Evolutionary conservation across 2,888 invertebrate species (phyloP), one percentile per base, ranked within the genome.

Genomic region (Torymus texanus): DNA sequence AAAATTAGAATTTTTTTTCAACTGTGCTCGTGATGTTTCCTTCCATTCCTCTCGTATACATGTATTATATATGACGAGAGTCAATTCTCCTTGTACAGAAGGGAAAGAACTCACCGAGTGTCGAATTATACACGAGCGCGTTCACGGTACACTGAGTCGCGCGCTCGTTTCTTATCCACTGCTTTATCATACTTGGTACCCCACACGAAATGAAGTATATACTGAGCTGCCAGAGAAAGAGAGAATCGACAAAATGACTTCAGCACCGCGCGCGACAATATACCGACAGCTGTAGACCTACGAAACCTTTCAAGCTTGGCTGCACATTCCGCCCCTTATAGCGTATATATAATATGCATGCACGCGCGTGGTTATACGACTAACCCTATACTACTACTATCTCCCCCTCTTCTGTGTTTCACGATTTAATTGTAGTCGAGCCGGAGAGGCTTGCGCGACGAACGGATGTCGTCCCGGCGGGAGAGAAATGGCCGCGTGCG

Each of bases 351-450:
- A 56, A 8, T 8, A 8, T 41, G 41, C 41, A 41, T 41, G 41
- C 41, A 41, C 41, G 41, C 41, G 41, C 41, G 41, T 8, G 41
- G 41, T 41, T 41, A 41, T 41, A 41, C 8, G 41, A 8, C 41
- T 41, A 41, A 41, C 41, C 41, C 41, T 41, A n/a, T n/a, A n/a
- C n/a, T n/a, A n/a, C n/a, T n/a, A 41, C 8, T 5, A 8, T 41
- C 41, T 41, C 8, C 41, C 41, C 41, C 41, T 8, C 41, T 8
- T 41, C 8, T 41, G 29, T 85, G 86, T 85, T 85, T 84, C 85
- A 84, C 84, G 83, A 85, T 86, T 86, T 87, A 87, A 87, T 85
- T 85, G 85, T 84, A 81, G 77, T 66, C 73, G 78, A 79, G 82
- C 81, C 18, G 71, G 24, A 24, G 18, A 55, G 62, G 29, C n/a